Percentiles rank a stretch among this genome's conserved stretches.
These are phyloP conservation scores for Rhabdornis inornatus DNA, from an alignment of 2,113 vertebrate genomes.

Conservation along the genomic window DNA sequence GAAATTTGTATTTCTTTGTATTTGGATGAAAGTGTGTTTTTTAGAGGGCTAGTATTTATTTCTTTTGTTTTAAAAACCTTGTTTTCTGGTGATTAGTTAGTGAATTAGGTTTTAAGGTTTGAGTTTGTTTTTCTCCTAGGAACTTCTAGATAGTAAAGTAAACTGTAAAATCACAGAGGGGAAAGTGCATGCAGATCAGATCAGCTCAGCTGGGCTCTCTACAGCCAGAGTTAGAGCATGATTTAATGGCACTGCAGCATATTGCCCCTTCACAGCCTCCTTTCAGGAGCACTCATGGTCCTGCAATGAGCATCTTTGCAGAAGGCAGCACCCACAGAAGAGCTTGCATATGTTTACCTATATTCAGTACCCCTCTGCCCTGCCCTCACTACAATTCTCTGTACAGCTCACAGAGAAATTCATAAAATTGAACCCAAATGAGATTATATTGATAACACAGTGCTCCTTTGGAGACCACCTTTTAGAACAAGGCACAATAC, in stretches of 20 bases:
- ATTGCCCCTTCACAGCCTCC: neutral
- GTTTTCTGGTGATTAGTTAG: neutral
- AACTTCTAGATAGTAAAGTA: neutral
- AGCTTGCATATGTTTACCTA: neutral
- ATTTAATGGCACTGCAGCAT: neutral
- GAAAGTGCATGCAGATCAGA: fast-evolving
- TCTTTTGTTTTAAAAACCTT: neutral
- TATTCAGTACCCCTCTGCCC: neutral
- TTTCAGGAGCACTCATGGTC: neutral
- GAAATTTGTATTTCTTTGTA: neutral
- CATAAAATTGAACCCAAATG: conserved; percentile 40
- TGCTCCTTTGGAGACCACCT: neutral
- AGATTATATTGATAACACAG: conserved; percentile 35
- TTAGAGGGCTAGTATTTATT: neutral
- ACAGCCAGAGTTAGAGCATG: neutral
- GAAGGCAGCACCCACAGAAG: neutral
- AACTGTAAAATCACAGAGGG: neutral
- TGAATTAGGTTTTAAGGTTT: neutral
- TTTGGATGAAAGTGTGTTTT: neutral
- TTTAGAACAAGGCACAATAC: conserved; percentile 1
- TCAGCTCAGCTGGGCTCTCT: neutral
- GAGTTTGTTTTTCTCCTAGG: neutral
- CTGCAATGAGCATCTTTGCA: neutral
- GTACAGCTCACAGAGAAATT: neutral
- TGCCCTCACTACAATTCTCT: neutral